Base-by-base conservation (phyloP, 2,888 invertebrate species). In the Acanthosepion pharaonis region DNA sequence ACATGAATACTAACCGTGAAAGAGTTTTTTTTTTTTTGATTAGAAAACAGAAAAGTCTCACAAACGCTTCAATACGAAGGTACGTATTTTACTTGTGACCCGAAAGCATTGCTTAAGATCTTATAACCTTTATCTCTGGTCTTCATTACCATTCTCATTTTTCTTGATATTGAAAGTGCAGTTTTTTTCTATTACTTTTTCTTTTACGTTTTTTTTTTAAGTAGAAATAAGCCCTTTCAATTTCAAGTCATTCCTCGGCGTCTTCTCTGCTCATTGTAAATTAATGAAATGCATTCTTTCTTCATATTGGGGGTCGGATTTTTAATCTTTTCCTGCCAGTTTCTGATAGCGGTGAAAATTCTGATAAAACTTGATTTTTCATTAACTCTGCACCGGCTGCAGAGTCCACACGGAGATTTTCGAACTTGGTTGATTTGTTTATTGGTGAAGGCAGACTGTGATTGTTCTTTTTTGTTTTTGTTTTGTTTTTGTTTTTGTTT, bases 211-310 rank as follows among this genome's bases (percentile, higher is more conserved):
- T 78, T 78, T 15, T 11, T 64, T 64, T 59, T 2, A 64, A 64
- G 33, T n/a, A n/a, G 11, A 78, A 78, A 78, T 33, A 3, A n/a
- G 9, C 78, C 9, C 15, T 78, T 78, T 78, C 78, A 78, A 78
- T 78, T 78, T 78, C 78, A 78, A 78, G n/a, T 78, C 78, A 11
- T n/a, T n/a, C 11, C n/a, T 78, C 6, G n/a, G n/a, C 11, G n/a
- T n/a, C n/a, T 33, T 78, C n/a, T n/a, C n/a, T 11, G 78, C 78
- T 78, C 78, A 78, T 78, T 78, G 78, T 78, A 78, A 33, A 78
- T 78, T 78, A 78, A 78, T 78, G 78, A n/a, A 78, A 78, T 78
- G 78, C 78, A 78, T 78, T 78, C 78, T 78, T 78, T 78, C 78
- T 78, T 78, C 78, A n/a, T n/a, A 33, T 78, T 78, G 11, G 78